phyloP scores from a whole-genome alignment of 1,140 invertebrate genomes.

The Drosophila kohkoa region DNA sequence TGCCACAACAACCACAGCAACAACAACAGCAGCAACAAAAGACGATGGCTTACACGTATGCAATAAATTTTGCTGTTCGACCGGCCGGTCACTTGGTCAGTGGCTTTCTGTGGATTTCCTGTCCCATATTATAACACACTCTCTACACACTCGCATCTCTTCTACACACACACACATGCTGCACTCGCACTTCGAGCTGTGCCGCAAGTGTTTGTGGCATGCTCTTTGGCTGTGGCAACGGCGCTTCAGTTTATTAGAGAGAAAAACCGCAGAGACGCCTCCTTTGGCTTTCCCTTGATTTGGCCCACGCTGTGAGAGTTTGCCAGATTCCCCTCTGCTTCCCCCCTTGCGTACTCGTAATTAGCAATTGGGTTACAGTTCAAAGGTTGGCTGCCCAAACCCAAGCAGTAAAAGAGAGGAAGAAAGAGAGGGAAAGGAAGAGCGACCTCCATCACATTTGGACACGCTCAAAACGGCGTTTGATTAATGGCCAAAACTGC shows the following conservation, averaged over 20 bases:
- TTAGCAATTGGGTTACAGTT: slow-evolving; percentile 55
- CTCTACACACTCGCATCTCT: no score
- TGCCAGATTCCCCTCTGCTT: background rate
- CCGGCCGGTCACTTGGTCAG: slow-evolving; percentile 48
- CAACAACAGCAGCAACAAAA: slow-evolving; percentile 29
- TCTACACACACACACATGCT: background rate
- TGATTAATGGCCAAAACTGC: slow-evolving; percentile 43
- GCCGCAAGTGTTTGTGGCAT: slow-evolving; percentile 27
- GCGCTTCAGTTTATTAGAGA: slow-evolving; percentile 34
- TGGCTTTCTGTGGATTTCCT: slow-evolving; percentile 31
- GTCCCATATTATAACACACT: slow-evolving; percentile 24
- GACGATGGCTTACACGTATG: slow-evolving; percentile 23
- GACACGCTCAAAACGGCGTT: slow-evolving; percentile 39
- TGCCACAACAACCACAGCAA: slow-evolving; percentile 9
- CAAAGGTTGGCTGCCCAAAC: slow-evolving; percentile 26
- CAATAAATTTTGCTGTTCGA: slow-evolving; percentile 42
- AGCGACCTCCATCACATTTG: slow-evolving; percentile 15
- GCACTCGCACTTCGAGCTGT: background rate
- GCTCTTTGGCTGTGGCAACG: slow-evolving; percentile 1
- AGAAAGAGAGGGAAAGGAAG: background rate
- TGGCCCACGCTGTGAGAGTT: slow-evolving; percentile 1
- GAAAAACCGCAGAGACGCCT: slow-evolving; percentile 21
- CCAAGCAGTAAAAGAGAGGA: background rate
- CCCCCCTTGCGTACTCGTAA: slow-evolving; percentile 35
- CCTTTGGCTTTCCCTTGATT: background rate